Percentiles rank a stretch among this genome's conserved stretches.
Evolutionary conservation across 2,113 vertebrate genomes (phyloP).

Genomic region (Sinosuthora webbiana): DNA sequence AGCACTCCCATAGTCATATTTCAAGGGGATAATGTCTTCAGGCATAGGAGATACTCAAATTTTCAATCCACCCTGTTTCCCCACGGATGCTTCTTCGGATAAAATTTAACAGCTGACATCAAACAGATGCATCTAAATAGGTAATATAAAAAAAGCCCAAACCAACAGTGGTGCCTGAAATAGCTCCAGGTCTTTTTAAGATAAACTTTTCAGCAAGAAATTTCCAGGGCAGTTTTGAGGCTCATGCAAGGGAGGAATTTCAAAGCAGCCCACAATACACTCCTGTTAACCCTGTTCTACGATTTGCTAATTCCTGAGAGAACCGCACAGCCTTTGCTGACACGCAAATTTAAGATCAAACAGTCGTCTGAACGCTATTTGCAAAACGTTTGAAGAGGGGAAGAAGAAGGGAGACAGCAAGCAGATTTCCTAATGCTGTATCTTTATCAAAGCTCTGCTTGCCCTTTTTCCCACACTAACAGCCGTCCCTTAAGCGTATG

Average conservation of each 20-base stretch:
- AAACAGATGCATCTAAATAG: slow-evolving; percentile 41
- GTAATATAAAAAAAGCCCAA: background rate
- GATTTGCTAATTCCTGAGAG: slow-evolving; percentile 47
- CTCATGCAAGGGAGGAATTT: slow-evolving; percentile 34
- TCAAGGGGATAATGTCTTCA: background rate
- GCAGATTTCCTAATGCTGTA: slow-evolving; percentile 38
- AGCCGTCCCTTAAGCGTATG: background rate
- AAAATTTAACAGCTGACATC: slow-evolving; percentile 37
- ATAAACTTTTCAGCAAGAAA: slow-evolving; percentile 29
- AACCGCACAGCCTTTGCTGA: slow-evolving; percentile 32
- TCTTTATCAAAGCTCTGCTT: slow-evolving; percentile 57
- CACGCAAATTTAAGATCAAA: slow-evolving; percentile 62
- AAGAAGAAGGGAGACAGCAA: slow-evolving; percentile 50
- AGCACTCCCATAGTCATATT: background rate
- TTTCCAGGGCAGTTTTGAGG: slow-evolving; percentile 35
- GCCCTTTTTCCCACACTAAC: slow-evolving; percentile 49
- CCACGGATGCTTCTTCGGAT: background rate
- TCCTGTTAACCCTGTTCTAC: slow-evolving; percentile 61
- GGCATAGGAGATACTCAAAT: background rate
- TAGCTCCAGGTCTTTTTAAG: slow-evolving; percentile 31
- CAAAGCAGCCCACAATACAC: slow-evolving; percentile 41
- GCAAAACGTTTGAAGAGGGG: slow-evolving; percentile 62
- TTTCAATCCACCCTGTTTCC: background rate
- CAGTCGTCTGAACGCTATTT: slow-evolving; percentile 26
- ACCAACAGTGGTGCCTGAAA: background rate